phyloP scores from a whole-genome alignment of 2,113 vertebrate species.

The Telmatochromis sp. region DNA sequence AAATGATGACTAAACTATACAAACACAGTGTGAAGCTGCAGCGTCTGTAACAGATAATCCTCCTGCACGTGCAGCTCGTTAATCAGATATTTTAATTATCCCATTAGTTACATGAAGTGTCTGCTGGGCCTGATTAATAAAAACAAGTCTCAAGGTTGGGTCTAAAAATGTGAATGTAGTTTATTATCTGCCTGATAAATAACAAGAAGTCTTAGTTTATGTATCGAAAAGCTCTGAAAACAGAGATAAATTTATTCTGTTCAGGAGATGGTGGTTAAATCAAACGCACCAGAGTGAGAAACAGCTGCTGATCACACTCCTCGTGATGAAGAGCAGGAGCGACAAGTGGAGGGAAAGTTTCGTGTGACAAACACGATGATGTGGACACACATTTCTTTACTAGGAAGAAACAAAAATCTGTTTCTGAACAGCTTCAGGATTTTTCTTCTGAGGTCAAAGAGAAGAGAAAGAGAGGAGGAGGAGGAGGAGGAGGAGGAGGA shows the following conservation, averaged over 20 bases:
- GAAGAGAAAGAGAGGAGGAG: not conserved
- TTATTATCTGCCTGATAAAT: not conserved
- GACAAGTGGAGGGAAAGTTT: not conserved
- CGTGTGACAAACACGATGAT: not conserved
- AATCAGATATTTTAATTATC: not conserved
- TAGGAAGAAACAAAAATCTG: not conserved
- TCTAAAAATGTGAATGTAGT: not conserved
- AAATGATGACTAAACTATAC: accelerated
- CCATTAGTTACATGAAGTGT: accelerated
- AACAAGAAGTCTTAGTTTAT: not conserved
- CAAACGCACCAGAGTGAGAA: not conserved
- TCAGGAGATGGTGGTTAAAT: not conserved
- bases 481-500: not conserved
- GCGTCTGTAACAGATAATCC: not conserved
- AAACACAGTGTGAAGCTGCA: not conserved
- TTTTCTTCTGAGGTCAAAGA: not conserved
- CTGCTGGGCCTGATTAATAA: not conserved
- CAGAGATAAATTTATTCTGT: not conserved
- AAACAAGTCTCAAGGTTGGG: not conserved
- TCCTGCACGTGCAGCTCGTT: not conserved
- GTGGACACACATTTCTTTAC: not conserved
- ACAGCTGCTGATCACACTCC: not conserved
- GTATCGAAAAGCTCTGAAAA: accelerated
- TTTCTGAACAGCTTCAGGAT: not conserved
- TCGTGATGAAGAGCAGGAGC: not conserved